Evolutionary conservation across 2,797 vertebrate species (phyloP), one percentile per base, ranked within the genome.

Genomic region (Lepilemur septentrionalis): DNA sequence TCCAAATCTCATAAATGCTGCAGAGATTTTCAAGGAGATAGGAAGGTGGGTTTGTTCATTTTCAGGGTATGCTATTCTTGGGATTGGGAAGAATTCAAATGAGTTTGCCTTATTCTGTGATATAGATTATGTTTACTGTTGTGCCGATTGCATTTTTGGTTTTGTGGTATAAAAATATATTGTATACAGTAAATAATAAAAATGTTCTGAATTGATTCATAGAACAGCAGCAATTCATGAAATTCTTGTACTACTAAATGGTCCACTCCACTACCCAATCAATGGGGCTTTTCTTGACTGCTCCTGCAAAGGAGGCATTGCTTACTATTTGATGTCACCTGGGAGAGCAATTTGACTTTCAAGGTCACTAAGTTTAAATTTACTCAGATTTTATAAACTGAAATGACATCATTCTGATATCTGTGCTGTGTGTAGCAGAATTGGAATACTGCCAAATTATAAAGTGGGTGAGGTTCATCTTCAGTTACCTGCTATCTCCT

Each of bases 111-210:
- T 78, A 96, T 92, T 88, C 83, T 97, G 97, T 97, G 95, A 95
- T 93, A 88, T 95, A 81, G 97, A 92, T 92, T 93, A 86, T 92
- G 67, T 80, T 93, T 72, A 91, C 61, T 98, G 41, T 95, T 93
- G 0, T 55, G 55, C n/a, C 35, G 3, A 95, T 92, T 97, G 79
- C 14, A 48, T 97, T 98, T 93, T 94, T 96, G 76, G 93, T 59
- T 97, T 97, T 97, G 81, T 92, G 95, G 61, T 61, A 65, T 97
- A 96, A 96, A 97, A 95, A 94, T 92, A 96, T 94, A 75, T 80
- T 96, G 94, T 75, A 93, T 63, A 76, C 28, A 84, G 41, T 95
- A 97, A 94, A 94, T 89, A 97, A 52, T 63, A 96, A 89, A 97
- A 91, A 15, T 92, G 7, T 95, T 97, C 89, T 94, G 95, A 93